Conservation (phyloP, 35 echinoderm and acorn worm genomes). For the Patiria miniata region DNA sequence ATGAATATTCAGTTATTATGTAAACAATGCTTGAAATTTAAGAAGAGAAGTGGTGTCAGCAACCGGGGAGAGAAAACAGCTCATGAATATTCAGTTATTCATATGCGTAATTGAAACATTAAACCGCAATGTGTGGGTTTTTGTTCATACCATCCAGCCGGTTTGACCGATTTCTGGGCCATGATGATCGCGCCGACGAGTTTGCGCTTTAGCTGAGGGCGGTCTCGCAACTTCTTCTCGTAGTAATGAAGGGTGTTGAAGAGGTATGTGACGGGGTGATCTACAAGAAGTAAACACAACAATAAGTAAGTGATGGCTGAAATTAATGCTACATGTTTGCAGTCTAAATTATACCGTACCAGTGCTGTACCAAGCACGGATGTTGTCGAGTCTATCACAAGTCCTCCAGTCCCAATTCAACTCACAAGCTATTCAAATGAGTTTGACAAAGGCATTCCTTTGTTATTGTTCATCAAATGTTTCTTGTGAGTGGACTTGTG, state of each 20-base stretch:
- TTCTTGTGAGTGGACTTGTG: neutral
- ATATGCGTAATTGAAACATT: too few relatives aligned
- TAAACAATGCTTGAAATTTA: too few relatives aligned
- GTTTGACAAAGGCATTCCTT: too few relatives aligned
- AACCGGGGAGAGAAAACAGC: too few relatives aligned
- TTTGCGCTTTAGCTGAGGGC: slow-evolving; percentile 82
- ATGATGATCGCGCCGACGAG: slow-evolving; percentile 78
- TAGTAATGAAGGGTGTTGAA: slow-evolving; percentile 98
- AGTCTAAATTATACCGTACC: neutral
- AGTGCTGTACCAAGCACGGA: neutral
- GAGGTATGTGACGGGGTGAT: slow-evolving; percentile 93
- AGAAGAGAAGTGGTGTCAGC: too few relatives aligned
- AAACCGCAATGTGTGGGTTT: too few relatives aligned
- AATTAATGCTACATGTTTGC: neutral
- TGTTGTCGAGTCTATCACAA: too few relatives aligned
- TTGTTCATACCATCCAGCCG: slow-evolving; percentile 78
- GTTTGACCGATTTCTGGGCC: slow-evolving; percentile 86
- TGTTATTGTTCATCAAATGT: too few relatives aligned
- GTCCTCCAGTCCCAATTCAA: too few relatives aligned
- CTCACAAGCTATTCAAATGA: too few relatives aligned
- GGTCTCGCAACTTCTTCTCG: slow-evolving; percentile 90
- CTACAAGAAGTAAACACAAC: slow-evolving; percentile 45
- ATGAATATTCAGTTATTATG: too few relatives aligned
- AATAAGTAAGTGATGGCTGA: neutral
- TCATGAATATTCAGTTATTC: too few relatives aligned